Base-by-base conservation (phyloP, 2,888 invertebrate species). In the Sicus ferrugineus region DNA sequence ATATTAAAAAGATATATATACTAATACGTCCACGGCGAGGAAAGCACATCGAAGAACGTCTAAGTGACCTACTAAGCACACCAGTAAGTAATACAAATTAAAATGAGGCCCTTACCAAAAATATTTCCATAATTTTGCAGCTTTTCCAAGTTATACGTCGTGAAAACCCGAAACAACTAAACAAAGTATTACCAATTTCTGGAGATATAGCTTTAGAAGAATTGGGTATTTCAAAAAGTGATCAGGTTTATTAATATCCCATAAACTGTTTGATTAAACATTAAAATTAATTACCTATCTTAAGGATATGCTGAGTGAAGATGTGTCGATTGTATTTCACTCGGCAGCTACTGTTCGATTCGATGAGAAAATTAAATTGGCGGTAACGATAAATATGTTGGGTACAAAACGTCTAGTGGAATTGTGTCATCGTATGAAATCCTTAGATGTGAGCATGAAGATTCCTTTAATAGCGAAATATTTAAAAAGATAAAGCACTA, bases 271-370 rank as follows among this genome's bases (percentile, higher is more conserved):
- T 16, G 16, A 38, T 9, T 38, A 38, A 38, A 38, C 9, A 4
- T 42, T n/a, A n/a, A 4, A 7, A n/a, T 1, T 42, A 1, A 14
- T 16, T 42, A 16, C n/a, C 1, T 42, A 42, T 16, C 16, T 50
- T 67, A 89, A 94, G 87, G 87, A 87, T 69, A 84, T 88, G 77
- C 86, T 92, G 63, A 87, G 86, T 72, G 88, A 91, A 72, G 89
- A 89, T 70, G 92, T 98, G 67, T 93, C 97, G 78, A 89, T 98
- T 77, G 97, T 98, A 56, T 97, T 98, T 87, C 98, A 99, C 86
- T 95, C 97, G 76, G 98, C 98, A 4, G 98, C 98, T 75, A 98
- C 98, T 28, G 95, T 99, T 75, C 94, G 95, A 86, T 99, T 99
- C 86, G 96, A 98, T 85, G 98, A 98, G 86, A 95, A 95, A 77